Conservation (phyloP, 2,797 vertebrate species). For the Babyrousa celebensis region DNA sequence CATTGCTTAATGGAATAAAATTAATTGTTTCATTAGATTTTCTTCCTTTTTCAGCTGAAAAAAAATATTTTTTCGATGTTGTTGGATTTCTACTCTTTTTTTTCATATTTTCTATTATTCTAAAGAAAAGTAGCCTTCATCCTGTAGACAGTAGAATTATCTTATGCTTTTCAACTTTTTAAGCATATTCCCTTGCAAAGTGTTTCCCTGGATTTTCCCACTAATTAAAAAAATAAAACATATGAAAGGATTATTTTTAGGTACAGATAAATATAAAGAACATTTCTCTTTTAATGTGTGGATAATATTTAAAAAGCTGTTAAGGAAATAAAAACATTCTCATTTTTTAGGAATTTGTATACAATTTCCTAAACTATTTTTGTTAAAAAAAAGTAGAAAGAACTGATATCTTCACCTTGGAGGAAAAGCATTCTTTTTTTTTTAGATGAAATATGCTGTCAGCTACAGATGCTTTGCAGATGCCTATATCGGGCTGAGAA, state of each 20-base stretch:
- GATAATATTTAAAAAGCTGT: not conserved
- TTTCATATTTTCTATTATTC: slow-evolving; percentile 10
- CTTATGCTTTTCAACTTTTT: not conserved
- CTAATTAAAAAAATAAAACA: not conserved
- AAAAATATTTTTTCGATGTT: not conserved
- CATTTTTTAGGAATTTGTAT: not conserved
- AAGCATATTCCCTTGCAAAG: not conserved
- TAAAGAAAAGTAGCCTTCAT: not conserved
- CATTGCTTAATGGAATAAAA: not conserved
- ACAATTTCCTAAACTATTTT: not conserved
- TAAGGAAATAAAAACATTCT: not conserved
- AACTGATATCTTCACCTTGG: no score
- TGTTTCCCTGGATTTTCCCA: not conserved
- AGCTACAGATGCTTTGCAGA: no score
- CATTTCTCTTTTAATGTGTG: not conserved
- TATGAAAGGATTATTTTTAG: not conserved
- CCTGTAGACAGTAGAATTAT: not conserved
- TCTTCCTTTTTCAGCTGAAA: not conserved
- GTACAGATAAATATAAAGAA: not conserved
- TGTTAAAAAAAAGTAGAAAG: no score
- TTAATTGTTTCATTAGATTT: slow-evolving; percentile 43
- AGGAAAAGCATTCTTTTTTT: no score
- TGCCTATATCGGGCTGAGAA: not conserved
- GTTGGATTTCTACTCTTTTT: not conserved
- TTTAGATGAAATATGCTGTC: no score